phyloP scores from a whole-genome alignment of 1,140 invertebrate genomes.

The Phymorhynchus buccinoides region DNA sequence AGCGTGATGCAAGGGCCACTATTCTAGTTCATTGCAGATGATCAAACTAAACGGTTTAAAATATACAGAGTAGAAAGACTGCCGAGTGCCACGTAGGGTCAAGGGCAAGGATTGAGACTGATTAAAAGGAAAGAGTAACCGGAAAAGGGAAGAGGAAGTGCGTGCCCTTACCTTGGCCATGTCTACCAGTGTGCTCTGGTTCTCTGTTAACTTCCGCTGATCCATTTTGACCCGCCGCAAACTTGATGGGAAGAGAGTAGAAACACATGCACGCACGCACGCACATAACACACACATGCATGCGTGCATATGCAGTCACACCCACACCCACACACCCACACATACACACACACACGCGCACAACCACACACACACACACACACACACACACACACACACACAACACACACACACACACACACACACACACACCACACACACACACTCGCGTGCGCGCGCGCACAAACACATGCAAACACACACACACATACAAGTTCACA shows the following conservation, averaged over 20 bases:
- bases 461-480: too few relatives aligned
- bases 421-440: too few relatives aligned
- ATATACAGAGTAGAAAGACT: not conserved
- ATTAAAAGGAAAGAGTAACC: constrained; percentile 16
- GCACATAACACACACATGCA: not conserved
- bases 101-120: not conserved
- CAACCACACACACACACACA: not conserved
- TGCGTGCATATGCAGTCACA: too few relatives aligned
- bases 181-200: constrained; percentile 98
- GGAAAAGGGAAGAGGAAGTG: constrained; percentile 15
- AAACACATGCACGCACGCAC: too few relatives aligned
- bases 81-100: not conserved
- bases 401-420: too few relatives aligned
- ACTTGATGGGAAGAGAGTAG: constrained; percentile 76
- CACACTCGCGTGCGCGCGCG: too few relatives aligned
- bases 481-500: too few relatives aligned
- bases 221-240: constrained; percentile 99
- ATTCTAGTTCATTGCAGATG: too few relatives aligned
- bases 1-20: too few relatives aligned
- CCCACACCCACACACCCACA: not conserved
- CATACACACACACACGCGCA: not conserved
- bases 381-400: too few relatives aligned
- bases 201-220: constrained; percentile 99
- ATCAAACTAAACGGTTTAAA: too few relatives aligned
- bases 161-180: constrained; percentile 94